Percentiles rank a stretch among this genome's conserved stretches.
These are phyloP conservation scores for Adineta ricciae DNA, from an alignment of 2,888 invertebrate genomes.

Conservation along the genomic window DNA sequence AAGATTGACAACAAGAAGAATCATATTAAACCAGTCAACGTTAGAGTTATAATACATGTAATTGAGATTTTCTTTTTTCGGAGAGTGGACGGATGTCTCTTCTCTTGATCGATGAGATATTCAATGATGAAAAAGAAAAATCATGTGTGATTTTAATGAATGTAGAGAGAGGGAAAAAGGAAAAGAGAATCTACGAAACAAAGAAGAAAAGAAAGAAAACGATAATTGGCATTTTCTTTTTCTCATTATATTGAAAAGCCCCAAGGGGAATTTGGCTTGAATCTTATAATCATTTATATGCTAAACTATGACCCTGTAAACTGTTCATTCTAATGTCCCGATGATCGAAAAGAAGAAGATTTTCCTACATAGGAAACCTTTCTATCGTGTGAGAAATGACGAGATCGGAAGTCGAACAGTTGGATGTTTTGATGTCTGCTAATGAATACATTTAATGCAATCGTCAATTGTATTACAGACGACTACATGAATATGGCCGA, in stretches of 20 bases:
- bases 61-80: not conserved
- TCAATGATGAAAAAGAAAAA: not conserved
- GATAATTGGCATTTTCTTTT: slow-evolving; percentile 9
- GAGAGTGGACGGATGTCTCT: not conserved
- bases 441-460: too few relatives aligned
- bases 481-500: too few relatives aligned
- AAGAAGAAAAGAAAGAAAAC: not conserved
- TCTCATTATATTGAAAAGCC: slow-evolving; percentile 13
- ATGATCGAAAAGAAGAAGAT: too few relatives aligned
- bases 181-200: not conserved
- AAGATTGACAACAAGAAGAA: not conserved
- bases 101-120: not conserved
- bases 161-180: not conserved
- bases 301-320: not conserved
- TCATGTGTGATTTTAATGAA: not conserved
- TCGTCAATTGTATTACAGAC: too few relatives aligned
- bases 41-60: too few relatives aligned
- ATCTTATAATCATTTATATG: not conserved
- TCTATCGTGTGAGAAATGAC: too few relatives aligned
- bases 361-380: too few relatives aligned
- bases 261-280: not conserved
- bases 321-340: too few relatives aligned
- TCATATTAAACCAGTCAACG: not conserved
- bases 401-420: too few relatives aligned
- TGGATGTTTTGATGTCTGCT: too few relatives aligned